Evolutionary conservation across 2,113 vertebrate genomes (phyloP).

Genomic region (Chamaetylas fuelleborni): DNA sequence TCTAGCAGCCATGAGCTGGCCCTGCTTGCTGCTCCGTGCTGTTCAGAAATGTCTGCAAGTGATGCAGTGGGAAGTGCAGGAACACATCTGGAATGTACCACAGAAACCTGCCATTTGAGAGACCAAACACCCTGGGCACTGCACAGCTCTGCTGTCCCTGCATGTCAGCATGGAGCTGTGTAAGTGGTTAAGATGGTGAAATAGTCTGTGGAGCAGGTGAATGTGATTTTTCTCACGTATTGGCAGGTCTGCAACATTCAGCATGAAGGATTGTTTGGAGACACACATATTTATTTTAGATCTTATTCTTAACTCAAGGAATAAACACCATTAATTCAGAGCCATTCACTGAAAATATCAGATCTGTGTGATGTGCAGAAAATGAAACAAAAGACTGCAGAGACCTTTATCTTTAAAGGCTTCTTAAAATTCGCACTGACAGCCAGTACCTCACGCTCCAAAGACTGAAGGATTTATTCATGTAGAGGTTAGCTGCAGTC

Average conservation of each 20-base stretch:
- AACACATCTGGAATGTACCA: not conserved
- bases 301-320: not conserved
- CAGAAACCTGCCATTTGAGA: not conserved
- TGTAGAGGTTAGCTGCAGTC: not conserved
- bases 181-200: not conserved
- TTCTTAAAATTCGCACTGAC: not conserved
- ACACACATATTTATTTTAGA: not conserved
- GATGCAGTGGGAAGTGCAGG: not conserved
- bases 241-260: not conserved
- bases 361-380: not conserved
- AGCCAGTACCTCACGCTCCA: not conserved
- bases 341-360: not conserved
- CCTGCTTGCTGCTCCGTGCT: not conserved
- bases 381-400: not conserved
- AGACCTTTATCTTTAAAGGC: not conserved
- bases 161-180: not conserved
- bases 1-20: not conserved
- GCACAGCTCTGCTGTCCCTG: not conserved
- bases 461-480: not conserved
- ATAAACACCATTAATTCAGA: not conserved
- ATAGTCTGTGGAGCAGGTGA: not conserved
- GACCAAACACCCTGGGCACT: not conserved
- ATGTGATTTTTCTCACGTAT: not conserved
- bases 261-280: not conserved
- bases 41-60: not conserved